Percentiles rank a stretch among this genome's conserved stretches.
These are phyloP conservation scores for Trematocara marginatum DNA, from an alignment of 2,113 vertebrate species.

Conservation along the genomic window DNA sequence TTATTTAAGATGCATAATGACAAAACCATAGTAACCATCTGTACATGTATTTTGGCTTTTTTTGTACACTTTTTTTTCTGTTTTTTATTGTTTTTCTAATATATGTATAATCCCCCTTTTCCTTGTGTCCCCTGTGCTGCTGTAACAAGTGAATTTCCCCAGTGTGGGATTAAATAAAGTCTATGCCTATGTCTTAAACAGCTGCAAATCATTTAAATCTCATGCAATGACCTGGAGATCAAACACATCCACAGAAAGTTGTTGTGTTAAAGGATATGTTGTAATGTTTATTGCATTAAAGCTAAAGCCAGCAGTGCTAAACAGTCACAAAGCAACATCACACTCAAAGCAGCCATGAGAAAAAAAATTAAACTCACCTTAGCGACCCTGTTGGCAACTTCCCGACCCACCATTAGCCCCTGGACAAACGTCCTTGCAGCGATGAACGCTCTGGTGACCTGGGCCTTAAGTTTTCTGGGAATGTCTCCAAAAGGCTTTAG, in stretches of 20 bases:
- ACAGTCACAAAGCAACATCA: not conserved
- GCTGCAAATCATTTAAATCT: not conserved
- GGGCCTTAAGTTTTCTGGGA: conserved; percentile 88
- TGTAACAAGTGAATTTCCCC: not conserved
- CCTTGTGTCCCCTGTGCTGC: not conserved
- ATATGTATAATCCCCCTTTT: not conserved
- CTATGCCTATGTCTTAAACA: not conserved
- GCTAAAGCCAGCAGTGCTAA: not conserved
- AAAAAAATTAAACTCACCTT: conserved; percentile 78
- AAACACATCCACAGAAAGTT: not conserved
- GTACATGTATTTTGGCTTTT: not conserved
- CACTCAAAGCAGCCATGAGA: not conserved
- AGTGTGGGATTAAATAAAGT: not conserved
- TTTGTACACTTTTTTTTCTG: not conserved
- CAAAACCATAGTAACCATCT: not conserved
- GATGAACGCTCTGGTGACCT: conserved; percentile 92
- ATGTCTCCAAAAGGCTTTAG: conserved; percentile 92
- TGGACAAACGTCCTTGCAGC: conserved; percentile 95
- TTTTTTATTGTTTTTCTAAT: not conserved
- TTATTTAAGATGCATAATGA: not conserved
- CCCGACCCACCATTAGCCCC: conserved; percentile 91
- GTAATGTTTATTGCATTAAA: not conserved
- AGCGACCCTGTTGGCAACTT: conserved; percentile 92
- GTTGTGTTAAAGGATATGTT: not conserved
- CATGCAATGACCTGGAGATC: not conserved